Evolutionary conservation across 2,113 vertebrate species (phyloP).

Genomic region (Microtus ochrogaster): DNA sequence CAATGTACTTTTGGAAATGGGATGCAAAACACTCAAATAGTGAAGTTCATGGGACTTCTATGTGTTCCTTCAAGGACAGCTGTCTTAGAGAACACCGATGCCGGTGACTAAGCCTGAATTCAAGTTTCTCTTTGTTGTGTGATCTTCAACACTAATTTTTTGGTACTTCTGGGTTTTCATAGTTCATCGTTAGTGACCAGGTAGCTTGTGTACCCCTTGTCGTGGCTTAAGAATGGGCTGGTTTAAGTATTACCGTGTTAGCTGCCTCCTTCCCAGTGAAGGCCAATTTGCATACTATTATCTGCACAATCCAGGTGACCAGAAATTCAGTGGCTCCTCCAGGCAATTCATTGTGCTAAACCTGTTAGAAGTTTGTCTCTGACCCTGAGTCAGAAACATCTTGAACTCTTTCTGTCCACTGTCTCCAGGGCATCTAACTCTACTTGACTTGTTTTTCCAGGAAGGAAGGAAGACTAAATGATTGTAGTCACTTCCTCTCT

Average conservation of each 20-base stretch:
- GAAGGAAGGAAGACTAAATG: neutral
- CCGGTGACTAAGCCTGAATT: neutral
- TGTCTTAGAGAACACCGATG: neutral
- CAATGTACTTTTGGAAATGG: neutral
- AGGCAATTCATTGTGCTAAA: neutral
- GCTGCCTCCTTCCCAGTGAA: neutral
- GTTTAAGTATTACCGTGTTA: neutral
- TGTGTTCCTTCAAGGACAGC: neutral
- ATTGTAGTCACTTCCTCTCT: neutral
- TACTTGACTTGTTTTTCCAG: neutral
- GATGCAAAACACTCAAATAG: neutral
- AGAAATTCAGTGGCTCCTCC: neutral
- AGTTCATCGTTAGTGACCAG: neutral
- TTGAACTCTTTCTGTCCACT: neutral
- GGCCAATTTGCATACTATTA: neutral
- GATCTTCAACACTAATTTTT: slow-evolving; percentile 25
- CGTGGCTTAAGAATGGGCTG: neutral
- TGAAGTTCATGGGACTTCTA: neutral
- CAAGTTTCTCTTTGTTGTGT: neutral
- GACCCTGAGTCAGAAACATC: neutral
- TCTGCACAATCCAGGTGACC: neutral
- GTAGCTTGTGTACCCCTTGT: neutral
- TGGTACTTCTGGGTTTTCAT: neutral
- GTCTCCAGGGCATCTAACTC: neutral
- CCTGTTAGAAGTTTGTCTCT: neutral